Base-by-base conservation (phyloP, 1,140 invertebrate species). In the Eueides isabella region DNA sequence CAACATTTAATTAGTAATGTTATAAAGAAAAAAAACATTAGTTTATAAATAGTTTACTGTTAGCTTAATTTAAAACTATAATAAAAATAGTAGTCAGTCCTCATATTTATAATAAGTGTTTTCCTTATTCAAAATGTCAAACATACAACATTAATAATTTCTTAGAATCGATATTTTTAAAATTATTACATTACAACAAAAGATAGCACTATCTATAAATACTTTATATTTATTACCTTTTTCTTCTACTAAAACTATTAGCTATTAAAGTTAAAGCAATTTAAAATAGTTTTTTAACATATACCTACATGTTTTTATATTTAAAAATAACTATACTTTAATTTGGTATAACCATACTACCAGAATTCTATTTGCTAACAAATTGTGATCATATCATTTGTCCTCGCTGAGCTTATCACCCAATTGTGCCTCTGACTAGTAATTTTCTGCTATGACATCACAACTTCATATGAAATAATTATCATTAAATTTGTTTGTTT, bases 361-460 rank as follows among this genome's bases (percentile, higher is more conserved):
- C 48, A 55, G 23, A 23, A 23, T 7, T 55, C 26, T 23, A 23
- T 55, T 55, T 23, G 7, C 48, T 26, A 26, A 55, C 19, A 55
- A 55, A 55, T 55, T n/a, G 26, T 44, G 41, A 16, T 16, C 41
- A 55, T 26, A 61, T 26, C 2, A 28, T 55, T 68, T 61, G 48
- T 28, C 67, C 67, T 69, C 72, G 48, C 33, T 11, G 29, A 55
- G 38, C 55, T 70, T 71, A 61, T 78, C 66, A 84, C 84, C 84
- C 82, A 79, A 63, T 66, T 71, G 84, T 68, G 84, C 84, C 84
- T 84, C 82, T 77, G 65, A 14, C 69, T 76, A 73, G 26, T 55
- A 55, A 23, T 55, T 55, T 67, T 29, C 44, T 77, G 23, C 38
- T 41, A 76, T 76, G 61, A 71, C 75, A 63, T 73, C 75, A 77